Evolutionary conservation across 2,888 invertebrate genomes (phyloP), one percentile per base, ranked within the genome.

Genomic region (Heteromyza rotundicornis): DNA sequence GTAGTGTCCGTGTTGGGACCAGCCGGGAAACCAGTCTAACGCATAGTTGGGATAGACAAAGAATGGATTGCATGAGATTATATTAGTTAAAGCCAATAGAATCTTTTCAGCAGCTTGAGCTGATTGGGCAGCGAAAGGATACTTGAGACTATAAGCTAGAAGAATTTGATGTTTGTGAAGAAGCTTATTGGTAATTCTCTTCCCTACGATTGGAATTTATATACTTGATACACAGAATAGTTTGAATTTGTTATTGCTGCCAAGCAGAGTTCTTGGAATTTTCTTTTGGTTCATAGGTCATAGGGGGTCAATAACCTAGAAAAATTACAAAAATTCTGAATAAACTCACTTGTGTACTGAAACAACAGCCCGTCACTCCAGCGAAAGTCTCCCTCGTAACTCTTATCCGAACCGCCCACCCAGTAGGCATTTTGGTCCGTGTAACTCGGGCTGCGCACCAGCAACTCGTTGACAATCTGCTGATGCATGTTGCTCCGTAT

Each of bases 21-120:
- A 92, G 0, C 92, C 92, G 2, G 90, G 89, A 79, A 92, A 93
- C 93, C 93, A 94, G 81, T 92, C 92, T 93, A 80, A 51, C 70
- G 68, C 66, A 66, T 63, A 70, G 40, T 60, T 24, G 40, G 16
- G 2, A n/a, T n/a, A n/a, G n/a, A n/a, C n/a, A n/a, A n/a, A n/a
- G n/a, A n/a, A 27, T 7, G 5, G 8, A 56, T 27, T 19, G 2
- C 2, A 17, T 58, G 2, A 14, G 35, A 24, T 22, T 19, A 35
- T 36, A 32, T 35, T 20, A 27, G 23, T 20, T 50, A 57, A 57
- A 50, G 35, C 23, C 24, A 20, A 32, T 17, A 8, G 8, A n/a
- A n/a, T n/a, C n/a, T n/a, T n/a, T n/a, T n/a, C n/a, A n/a, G n/a
- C n/a, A n/a, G n/a, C n/a, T n/a, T n/a, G n/a, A n/a, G n/a, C n/a